Percentiles rank a stretch among this genome's conserved stretches.
phyloP scores from a whole-genome alignment of 2,888 invertebrate genomes.

The Hirtodrosophila cameraria region DNA sequence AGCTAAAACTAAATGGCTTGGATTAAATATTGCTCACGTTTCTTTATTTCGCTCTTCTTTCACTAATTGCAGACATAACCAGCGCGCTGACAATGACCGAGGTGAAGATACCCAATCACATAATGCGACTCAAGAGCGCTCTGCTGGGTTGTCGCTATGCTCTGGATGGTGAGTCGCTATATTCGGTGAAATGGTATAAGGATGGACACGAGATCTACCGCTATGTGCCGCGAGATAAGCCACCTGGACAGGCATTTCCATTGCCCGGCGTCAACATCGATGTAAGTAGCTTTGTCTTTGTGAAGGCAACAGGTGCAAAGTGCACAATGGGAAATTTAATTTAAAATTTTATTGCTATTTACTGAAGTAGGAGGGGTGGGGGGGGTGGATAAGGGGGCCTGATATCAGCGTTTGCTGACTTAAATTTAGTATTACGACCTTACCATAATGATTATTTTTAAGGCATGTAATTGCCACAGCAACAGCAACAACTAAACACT shows the following conservation, averaged over 20 bases:
- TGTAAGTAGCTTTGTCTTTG: slow-evolving; percentile 86
- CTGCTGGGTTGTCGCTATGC: slow-evolving; percentile 92
- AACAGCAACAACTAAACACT: slow-evolving; percentile 8
- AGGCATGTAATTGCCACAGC: slow-evolving; percentile 71
- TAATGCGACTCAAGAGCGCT: slow-evolving; percentile 91
- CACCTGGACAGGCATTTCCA: slow-evolving; percentile 91
- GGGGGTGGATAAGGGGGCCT: neutral
- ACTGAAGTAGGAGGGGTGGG: slow-evolving; percentile 12
- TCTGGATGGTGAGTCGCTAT: slow-evolving; percentile 91
- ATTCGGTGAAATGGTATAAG: slow-evolving; percentile 97
- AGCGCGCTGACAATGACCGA: slow-evolving; percentile 89
- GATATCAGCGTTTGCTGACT: slow-evolving; percentile 8
- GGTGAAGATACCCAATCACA: slow-evolving; percentile 92
- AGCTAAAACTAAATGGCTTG: slow-evolving; percentile 46
- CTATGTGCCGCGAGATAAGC: slow-evolving; percentile 92
- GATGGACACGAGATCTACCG: slow-evolving; percentile 95
- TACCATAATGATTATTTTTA: slow-evolving; percentile 78
- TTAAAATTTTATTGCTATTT: slow-evolving; percentile 77
- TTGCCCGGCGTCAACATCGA: slow-evolving; percentile 93
- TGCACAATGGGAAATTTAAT: slow-evolving; percentile 63
- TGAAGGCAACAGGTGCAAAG: slow-evolving; percentile 54
- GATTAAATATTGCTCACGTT: slow-evolving; percentile 50
- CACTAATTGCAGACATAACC: slow-evolving; percentile 84
- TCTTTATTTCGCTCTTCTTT: slow-evolving; percentile 8
- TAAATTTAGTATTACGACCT: slow-evolving; percentile 70